phyloP scores from a whole-genome alignment of 2,888 invertebrate species.

The Amiota minor region DNA sequence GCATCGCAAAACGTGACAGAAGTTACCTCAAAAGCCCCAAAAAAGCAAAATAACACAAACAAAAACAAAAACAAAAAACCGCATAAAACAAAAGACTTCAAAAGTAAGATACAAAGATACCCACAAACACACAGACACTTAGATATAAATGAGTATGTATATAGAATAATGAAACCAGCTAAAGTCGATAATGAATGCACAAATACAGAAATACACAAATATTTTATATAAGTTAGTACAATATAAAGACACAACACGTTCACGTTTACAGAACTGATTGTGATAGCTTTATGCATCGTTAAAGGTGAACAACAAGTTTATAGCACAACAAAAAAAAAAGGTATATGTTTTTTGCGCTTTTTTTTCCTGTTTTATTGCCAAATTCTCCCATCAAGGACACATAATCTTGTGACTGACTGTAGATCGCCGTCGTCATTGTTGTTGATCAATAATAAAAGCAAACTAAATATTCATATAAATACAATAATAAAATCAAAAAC shows the following conservation, averaged over 20 bases:
- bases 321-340: too few species aligned
- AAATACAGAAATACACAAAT: too few species aligned
- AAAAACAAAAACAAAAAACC: background rate
- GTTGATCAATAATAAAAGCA: too few species aligned
- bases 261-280: background rate
- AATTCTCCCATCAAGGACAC: background rate
- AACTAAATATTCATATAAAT: too few species aligned
- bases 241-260: background rate
- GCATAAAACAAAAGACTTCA: background rate
- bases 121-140: background rate
- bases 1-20: constrained; percentile 68
- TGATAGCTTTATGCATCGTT: background rate
- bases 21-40: constrained; percentile 58
- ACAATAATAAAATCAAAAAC: too few species aligned
- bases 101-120: constrained; percentile 2
- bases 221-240: background rate
- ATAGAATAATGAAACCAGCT: too few species aligned
- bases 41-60: background rate
- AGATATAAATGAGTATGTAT: background rate
- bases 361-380: too few species aligned
- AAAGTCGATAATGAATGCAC: background rate
- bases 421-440: too few species aligned
- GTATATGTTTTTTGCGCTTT: too few species aligned
- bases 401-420: background rate
- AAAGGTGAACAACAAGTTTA: too few species aligned